Evolutionary conservation across 2,888 invertebrate genomes (phyloP).

Genomic region (Epicampocera succincta): DNA sequence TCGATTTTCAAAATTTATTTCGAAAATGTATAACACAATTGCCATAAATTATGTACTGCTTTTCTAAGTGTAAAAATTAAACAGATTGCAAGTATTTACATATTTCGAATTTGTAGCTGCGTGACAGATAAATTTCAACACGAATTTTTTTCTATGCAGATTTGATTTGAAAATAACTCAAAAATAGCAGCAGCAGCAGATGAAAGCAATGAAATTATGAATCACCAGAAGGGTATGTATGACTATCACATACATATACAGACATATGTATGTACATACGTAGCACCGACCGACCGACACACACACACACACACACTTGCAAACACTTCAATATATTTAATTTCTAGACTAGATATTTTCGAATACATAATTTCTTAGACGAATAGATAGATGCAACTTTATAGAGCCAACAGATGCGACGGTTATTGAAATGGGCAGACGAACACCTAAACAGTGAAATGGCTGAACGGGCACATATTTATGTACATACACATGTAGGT

Average conservation of each 20-base stretch:
- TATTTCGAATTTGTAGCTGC: constrained; percentile 39
- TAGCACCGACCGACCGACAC: no score
- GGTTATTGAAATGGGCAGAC: neutral
- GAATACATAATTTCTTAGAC: no score
- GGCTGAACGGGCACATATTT: constrained; percentile 6
- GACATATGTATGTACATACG: neutral
- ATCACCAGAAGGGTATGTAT: constrained; percentile 32
- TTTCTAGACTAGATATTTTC: constrained; percentile 28
- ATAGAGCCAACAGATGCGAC: constrained; percentile 38
- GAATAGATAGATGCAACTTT: no score
- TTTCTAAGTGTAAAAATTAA: constrained; percentile 17
- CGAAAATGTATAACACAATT: no score
- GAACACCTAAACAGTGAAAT: neutral
- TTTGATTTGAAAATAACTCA: constrained; percentile 10
- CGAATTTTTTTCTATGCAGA: constrained; percentile 34
- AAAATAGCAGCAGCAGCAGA: constrained; percentile 10
- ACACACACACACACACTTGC: constrained; percentile 12
- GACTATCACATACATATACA: constrained; percentile 7
- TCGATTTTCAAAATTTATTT: no score
- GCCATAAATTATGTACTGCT: neutral
- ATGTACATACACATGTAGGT: neutral
- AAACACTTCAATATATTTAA: neutral
- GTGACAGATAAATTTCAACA: constrained; percentile 57
- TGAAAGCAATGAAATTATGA: constrained; percentile 34
- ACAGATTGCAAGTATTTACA: constrained; percentile 18